Base-by-base conservation (phyloP, 2,113 vertebrate species). In the Dicrurus megarhynchus region DNA sequence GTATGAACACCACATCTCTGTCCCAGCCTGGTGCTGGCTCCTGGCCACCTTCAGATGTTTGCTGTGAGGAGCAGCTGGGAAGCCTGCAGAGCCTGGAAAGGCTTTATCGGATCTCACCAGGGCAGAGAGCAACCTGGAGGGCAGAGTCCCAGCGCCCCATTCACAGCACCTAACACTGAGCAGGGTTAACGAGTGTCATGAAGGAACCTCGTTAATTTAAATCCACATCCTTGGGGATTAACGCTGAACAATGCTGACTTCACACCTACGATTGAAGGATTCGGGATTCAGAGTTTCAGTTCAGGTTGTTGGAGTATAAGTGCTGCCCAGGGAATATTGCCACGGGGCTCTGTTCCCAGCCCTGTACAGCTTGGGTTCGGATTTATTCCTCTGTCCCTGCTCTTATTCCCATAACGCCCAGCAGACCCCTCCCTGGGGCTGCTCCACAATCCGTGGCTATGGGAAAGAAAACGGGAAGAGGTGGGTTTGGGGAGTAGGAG, bases 391-490 rank as follows among this genome's bases (percentile, higher is more conserved):
- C 16, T 49, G 37, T 67, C 42, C 35, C n/a, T 2, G 1, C 33
- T 57, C 27, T 41, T 50, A 39, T 46, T 90, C 46, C 49, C 68
- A 4, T 11, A 46, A 74, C 1, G 1, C 32, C 65, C 61, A 59
- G 53, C 61, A 89, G 16, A 32, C 0, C 1, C 30, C 35, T 67
- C 33, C 47, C 57, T 1, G 1, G 39, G 10, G 35, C 53, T 44
- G 52, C 69, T 84, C 83, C 0, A 0, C 11, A 5, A 16, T 27
- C 63, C 21, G 2, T 6, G 33, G 26, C 49, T 76, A 22, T 85
- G 93, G 53, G 84, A 93, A 94, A 83, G 76, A 94, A 80, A 57
- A 95, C 0, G 60, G 67, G 68, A 92, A 95, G 89, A 88, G 55
- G 59, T 87, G 63, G 18, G 3, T 70, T 95, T 94, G 20, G 75